Percentiles rank a stretch among this genome's conserved stretches.
Conservation (phyloP, 2,797 vertebrate genomes). For the Gambusia yucatana region DNA sequence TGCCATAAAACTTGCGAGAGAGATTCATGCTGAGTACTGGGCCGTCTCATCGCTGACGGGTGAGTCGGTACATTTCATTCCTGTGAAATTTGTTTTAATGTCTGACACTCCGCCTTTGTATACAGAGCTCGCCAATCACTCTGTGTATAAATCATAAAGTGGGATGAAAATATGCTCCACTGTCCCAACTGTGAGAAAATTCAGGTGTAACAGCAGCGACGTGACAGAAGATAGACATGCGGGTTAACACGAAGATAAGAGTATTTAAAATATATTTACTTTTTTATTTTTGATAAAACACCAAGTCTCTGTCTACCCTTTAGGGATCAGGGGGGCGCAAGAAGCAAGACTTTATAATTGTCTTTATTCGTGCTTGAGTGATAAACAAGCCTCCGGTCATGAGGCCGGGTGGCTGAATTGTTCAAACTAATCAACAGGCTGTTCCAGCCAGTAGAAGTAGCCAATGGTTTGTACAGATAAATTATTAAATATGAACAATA, state of each 20-base stretch:
- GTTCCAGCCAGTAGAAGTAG: too few species aligned
- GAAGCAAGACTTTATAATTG: too few species aligned
- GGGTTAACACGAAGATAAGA: background rate
- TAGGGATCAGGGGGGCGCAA: background rate
- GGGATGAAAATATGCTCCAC: background rate
- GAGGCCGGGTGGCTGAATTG: too few species aligned
- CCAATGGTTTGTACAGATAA: too few species aligned
- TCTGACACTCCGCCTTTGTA: background rate
- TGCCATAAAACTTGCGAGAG: constrained; percentile 89
- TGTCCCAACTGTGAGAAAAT: too few species aligned
- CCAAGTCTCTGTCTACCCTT: background rate
- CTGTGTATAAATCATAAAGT: background rate
- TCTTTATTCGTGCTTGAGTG: too few species aligned
- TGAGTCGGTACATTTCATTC: constrained; percentile 53
- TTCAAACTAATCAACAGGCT: too few species aligned
- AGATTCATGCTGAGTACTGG: constrained; percentile 95
- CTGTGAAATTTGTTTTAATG: background rate
- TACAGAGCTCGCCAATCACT: background rate
- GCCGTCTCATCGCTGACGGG: constrained; percentile 92
- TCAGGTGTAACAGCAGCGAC: too few species aligned
- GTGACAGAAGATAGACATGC: background rate
- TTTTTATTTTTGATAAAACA: too few species aligned
- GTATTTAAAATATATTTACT: background rate
- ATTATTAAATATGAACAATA: too few species aligned
- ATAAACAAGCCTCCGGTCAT: too few species aligned